phyloP scores from a whole-genome alignment of 2,113 vertebrate genomes.

The Odocoileus virginianus region DNA sequence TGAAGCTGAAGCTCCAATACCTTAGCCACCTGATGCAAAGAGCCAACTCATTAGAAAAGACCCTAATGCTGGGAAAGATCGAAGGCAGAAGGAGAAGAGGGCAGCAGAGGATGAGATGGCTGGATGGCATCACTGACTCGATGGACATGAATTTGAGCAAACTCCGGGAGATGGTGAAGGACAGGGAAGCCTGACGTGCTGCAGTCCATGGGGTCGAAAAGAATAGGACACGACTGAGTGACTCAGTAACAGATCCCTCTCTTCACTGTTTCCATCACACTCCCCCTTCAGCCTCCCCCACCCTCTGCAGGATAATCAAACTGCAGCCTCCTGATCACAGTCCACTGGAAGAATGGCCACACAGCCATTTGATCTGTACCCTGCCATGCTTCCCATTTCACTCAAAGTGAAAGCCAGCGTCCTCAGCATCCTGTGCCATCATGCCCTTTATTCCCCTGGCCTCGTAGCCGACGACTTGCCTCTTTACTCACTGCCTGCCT shows the following conservation, averaged over 20 bases:
- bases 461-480: background rate
- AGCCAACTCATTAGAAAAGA: background rate
- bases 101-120: background rate
- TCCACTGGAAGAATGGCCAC: background rate
- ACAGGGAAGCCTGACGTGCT: background rate
- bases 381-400: background rate
- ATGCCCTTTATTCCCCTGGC: background rate
- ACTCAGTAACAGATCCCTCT: background rate
- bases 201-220: background rate
- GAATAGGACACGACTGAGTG: background rate
- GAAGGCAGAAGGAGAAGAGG: background rate
- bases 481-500: background rate
- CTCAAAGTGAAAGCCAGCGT: background rate
- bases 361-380: no score
- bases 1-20: background rate
- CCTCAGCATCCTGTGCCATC: background rate
- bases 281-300: background rate
- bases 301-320: background rate
- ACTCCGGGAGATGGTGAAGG: rapidly evolving
- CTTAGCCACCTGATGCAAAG: background rate
- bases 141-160: background rate
- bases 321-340: background rate
- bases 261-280: background rate
- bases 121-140: background rate
- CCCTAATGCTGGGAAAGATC: background rate